Conservation (phyloP, 1,140 invertebrate genomes). For the Euglossa dilemma region DNA sequence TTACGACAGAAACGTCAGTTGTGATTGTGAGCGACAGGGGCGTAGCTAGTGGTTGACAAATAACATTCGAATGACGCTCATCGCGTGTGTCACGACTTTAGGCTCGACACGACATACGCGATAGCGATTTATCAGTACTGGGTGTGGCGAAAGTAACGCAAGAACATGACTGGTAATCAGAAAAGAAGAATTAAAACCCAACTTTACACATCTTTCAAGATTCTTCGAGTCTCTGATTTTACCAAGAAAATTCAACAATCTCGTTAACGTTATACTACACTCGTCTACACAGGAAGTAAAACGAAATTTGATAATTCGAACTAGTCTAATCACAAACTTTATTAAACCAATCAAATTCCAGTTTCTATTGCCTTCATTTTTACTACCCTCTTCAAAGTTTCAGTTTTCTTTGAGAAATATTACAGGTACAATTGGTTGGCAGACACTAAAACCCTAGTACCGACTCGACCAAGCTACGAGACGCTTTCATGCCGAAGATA, state of each 20-base stretch:
- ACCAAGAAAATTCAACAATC: too few species aligned
- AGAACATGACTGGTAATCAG: too few species aligned
- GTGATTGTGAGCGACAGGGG: neutral
- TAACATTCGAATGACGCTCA: neutral
- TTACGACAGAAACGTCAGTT: neutral
- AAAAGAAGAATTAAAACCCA: too few species aligned
- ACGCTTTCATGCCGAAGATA: neutral
- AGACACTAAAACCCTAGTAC: neutral
- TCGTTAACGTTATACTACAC: too few species aligned
- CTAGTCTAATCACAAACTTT: too few species aligned
- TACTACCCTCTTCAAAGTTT: neutral
- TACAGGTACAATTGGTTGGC: neutral
- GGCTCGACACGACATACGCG: neutral
- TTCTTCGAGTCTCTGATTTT: too few species aligned
- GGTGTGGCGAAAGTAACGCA: neutral
- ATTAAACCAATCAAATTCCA: neutral
- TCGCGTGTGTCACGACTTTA: constrained; percentile 14
- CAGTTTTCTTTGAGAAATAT: neutral
- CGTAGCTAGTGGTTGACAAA: constrained; percentile 7
- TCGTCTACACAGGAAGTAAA: too few species aligned
- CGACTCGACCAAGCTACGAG: neutral
- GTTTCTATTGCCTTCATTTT: neutral
- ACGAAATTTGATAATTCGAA: too few species aligned
- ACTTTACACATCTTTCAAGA: too few species aligned
- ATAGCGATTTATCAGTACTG: constrained; percentile 4